Conservation (phyloP, 2,888 invertebrate genomes). For the Drosophila tripunctata region DNA sequence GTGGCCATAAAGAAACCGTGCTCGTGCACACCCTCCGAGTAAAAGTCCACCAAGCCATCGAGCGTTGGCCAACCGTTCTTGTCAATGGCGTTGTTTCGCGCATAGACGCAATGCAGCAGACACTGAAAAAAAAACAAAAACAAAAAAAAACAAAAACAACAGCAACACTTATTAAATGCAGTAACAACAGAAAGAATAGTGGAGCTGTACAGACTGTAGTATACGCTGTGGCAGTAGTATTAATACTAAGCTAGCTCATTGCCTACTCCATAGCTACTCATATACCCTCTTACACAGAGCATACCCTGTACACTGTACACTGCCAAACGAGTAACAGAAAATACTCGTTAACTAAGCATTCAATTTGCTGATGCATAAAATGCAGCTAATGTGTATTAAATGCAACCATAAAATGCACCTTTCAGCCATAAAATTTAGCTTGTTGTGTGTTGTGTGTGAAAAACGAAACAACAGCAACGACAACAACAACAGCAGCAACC, state of each 20-base stretch:
- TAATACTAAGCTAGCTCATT: background rate
- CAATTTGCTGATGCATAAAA: constrained; percentile 81
- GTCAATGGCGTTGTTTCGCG: constrained; percentile 91
- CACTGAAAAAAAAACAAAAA: constrained; percentile 85
- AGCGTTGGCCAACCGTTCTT: constrained; percentile 90
- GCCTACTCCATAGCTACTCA: too few species aligned
- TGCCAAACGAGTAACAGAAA: constrained; percentile 5
- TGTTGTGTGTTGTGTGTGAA: constrained; percentile 60
- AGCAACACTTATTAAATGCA: constrained; percentile 1
- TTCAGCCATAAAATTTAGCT: constrained; percentile 66
- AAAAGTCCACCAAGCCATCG: constrained; percentile 89
- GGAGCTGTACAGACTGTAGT: background rate
- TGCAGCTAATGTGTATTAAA: constrained; percentile 78
- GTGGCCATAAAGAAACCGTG: constrained; percentile 91
- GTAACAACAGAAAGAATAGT: background rate
- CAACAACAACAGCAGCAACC: constrained; percentile 9
- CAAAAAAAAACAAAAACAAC: constrained; percentile 14
- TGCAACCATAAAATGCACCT: constrained; percentile 70
- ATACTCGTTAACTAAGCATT: constrained; percentile 54
- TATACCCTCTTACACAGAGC: too few species aligned
- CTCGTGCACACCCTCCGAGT: constrained; percentile 91
- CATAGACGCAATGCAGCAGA: constrained; percentile 91
- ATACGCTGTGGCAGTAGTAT: background rate
- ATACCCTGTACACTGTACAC: background rate
- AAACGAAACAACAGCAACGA: constrained; percentile 28